These are phyloP conservation scores for Drosophila tsacasi DNA, from an alignment of 1,140 invertebrate genomes.

Conservation along the genomic window DNA sequence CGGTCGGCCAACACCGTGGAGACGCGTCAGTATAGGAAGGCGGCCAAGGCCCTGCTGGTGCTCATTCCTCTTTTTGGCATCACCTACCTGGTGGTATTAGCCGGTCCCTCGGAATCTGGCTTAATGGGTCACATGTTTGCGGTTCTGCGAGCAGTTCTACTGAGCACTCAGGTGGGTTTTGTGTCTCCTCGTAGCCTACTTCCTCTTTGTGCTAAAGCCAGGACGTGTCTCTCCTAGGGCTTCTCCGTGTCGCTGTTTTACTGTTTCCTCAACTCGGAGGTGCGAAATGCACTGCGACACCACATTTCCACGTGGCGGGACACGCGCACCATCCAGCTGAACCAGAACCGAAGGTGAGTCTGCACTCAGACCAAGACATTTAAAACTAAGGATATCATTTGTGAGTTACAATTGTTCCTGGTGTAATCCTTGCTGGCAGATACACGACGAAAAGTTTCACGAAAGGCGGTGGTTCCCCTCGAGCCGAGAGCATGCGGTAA, in stretches of 20 bases:
- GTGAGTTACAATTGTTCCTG: neutral
- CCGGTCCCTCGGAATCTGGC: constrained; percentile 89
- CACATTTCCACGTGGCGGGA: constrained; percentile 93
- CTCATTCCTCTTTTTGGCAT: constrained; percentile 95
- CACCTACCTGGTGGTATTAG: constrained; percentile 93
- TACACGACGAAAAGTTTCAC: constrained; percentile 85
- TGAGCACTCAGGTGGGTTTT: constrained; percentile 89
- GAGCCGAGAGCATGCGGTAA: constrained; percentile 93
- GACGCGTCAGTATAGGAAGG: constrained; percentile 95
- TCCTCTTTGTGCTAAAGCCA: neutral
- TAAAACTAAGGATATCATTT: neutral
- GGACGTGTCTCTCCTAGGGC: constrained; percentile 85
- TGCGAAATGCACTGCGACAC: constrained; percentile 93
- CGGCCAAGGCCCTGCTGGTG: constrained; percentile 94
- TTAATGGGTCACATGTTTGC: constrained; percentile 88
- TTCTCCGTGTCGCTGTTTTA: constrained; percentile 95
- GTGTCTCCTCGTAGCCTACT: neutral
- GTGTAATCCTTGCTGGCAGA: constrained; percentile 37
- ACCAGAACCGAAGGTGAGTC: constrained; percentile 85
- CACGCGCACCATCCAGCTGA: constrained; percentile 87
- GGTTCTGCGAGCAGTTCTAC: constrained; percentile 89
- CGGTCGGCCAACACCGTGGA: constrained; percentile 94
- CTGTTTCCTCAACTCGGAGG: constrained; percentile 97
- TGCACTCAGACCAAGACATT: neutral
- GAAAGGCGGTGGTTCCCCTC: constrained; percentile 93